Base-by-base conservation (phyloP, 2,888 invertebrate species). In the Gymnocheta viridis region DNA sequence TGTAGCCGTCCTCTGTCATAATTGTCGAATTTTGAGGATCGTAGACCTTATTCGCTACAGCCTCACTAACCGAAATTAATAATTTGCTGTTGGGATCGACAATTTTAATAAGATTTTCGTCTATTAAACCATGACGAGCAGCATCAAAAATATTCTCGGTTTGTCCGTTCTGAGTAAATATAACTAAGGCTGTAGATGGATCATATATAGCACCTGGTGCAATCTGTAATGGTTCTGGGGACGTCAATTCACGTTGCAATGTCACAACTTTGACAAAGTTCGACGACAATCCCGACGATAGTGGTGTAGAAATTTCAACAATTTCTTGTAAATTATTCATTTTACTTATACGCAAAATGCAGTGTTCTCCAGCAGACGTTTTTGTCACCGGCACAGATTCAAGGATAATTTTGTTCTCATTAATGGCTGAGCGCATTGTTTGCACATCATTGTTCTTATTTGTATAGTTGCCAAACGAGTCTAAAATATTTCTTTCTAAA, bases 401-500 rank as follows among this genome's bases (percentile, higher is more conserved):
- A 62, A 96, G 93, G 69, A 95, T 92, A 12, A 97, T 93, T 64
- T 94, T 93, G 49, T 93, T 93, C 79, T 93, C 93, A 51, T 93
- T 93, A 78, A 97, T 95, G 1, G 97, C 96, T 87, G 96, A 94
- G 88, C 94, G 94, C 95, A 97, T 95, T 38, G 67, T 87, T 12
- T 88, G 86, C 0, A 95, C 94, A 38, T 96, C 92, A 82, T 92
- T 92, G 85, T 93, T 93, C 27, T 92, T 93, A 83, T 93, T 93
- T 64, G 92, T 92, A 89, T 98, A 98, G 89, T 95, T 95, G 0
- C 98, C 98, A 7, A 95, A 95, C 22, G 94, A 93, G 89, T 97
- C 96, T 73, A 98, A 91, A 72, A 98, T 93, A 86, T 94, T 94
- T 88, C 95, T 96, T 86, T 97, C 96, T 85, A 98, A 92, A 74